phyloP scores from a whole-genome alignment of 2,113 vertebrate genomes.

The Xenus cinereus region DNA sequence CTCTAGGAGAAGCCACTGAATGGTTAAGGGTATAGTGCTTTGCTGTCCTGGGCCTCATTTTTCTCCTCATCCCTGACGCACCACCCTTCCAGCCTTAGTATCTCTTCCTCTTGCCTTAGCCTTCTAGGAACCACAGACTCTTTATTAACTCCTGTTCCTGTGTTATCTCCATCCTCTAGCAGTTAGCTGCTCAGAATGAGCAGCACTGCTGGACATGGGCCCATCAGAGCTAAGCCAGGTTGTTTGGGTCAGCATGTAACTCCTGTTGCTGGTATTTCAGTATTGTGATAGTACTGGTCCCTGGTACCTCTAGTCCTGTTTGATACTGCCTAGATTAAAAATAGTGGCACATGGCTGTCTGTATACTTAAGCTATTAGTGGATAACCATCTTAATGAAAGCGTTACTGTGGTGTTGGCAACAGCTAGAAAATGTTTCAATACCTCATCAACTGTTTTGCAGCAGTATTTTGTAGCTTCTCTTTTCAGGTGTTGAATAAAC shows the following conservation, averaged over 20 bases:
- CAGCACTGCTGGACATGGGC: fast-evolving
- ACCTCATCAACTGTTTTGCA: not conserved
- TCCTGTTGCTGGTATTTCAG: not conserved
- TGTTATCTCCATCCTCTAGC: not conserved
- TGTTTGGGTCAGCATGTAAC: not conserved
- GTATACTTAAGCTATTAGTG: not conserved
- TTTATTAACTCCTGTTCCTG: not conserved
- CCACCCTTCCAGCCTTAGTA: not conserved
- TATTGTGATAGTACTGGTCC: not conserved
- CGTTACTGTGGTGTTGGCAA: not conserved
- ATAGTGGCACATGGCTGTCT: not conserved
- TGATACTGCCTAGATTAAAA: not conserved
- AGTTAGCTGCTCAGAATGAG: not conserved
- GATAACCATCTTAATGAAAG: not conserved
- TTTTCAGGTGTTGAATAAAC: not conserved
- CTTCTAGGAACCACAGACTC: not conserved
- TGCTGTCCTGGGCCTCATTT: not conserved
- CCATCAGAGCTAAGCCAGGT: not conserved
- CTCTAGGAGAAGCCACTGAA: not conserved
- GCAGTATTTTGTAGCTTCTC: not conserved
- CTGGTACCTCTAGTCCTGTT: not conserved
- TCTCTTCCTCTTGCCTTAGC: not conserved
- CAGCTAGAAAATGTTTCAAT: not conserved
- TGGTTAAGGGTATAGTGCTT: not conserved
- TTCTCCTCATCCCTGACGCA: not conserved